phyloP scores from a whole-genome alignment of 2,797 vertebrate species.

The Sylvia borin region DNA sequence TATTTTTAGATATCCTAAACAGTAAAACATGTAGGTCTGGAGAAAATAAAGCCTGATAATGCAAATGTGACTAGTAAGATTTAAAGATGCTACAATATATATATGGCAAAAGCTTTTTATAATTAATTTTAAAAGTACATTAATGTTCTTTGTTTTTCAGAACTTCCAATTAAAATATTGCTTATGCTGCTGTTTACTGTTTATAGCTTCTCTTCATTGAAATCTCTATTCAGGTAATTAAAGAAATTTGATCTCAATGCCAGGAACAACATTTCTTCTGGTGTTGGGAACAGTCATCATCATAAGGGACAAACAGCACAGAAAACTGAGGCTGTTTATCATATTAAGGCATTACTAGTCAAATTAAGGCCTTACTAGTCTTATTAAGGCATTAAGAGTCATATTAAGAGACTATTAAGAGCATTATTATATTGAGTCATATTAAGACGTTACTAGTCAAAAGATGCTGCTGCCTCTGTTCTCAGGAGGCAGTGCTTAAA shows the following conservation, averaged over 20 bases:
- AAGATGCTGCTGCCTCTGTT: neutral
- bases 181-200: conserved; percentile 91
- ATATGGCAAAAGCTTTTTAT: neutral
- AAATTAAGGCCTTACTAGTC: neutral
- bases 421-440: too few species aligned
- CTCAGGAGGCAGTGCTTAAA: neutral
- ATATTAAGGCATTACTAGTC: neutral
- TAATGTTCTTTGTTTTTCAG: conserved; percentile 74
- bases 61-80: neutral
- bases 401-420: too few species aligned
- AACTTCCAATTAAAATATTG: conserved; percentile 89
- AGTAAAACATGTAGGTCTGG: neutral
- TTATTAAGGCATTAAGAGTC: too few species aligned
- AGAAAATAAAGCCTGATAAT: neutral
- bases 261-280: neutral
- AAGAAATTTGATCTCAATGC: neutral
- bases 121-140: neutral
- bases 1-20: neutral
- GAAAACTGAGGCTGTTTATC: neutral
- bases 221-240: conserved; percentile 85
- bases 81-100: neutral
- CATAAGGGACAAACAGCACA: neutral
- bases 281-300: neutral
- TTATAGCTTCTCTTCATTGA: conserved; percentile 87
- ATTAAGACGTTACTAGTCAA: neutral